Base-by-base conservation (phyloP, 1,140 invertebrate genomes). In the Harlomillsia oculata region DNA sequence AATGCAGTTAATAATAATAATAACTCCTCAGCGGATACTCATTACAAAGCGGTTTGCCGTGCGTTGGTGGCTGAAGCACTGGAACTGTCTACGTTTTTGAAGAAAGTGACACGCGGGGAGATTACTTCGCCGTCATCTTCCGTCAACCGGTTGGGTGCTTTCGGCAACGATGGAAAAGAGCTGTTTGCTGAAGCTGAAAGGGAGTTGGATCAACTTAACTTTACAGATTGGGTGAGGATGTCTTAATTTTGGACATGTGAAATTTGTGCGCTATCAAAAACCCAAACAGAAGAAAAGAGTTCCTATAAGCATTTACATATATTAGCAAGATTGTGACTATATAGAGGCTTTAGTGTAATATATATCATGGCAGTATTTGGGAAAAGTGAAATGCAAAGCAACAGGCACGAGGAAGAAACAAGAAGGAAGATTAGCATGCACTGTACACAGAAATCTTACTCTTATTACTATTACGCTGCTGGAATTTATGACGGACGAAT, bases 31-130 rank as follows among this genome's bases (percentile, higher is more conserved):
- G 81, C 85, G 0, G 85, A 87, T 67, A 76, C 78, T 39, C 90
- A 96, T 75, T 96, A 93, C 74, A 82, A 82, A 67, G 89, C 89
- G 44, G 89, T 96, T 36, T 90, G 91, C 70, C 77, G 89, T 51
- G 90, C 89, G 21, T 77, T 95, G 59, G 87, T 94, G 20, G 81
- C 87, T 2, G 92, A 97, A 74, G 85, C 87, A 14, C 72, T 89
- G 25, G 91, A 96, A 72, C 77, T 97, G 48, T 80, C 87, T 14
- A 82, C 85, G 21, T 96, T 96, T 77, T 75, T 97, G 46, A 82
- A 89, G 67, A 84, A 84, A 70, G 87, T 95, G 25, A 78, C 74
- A n/a, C n/a, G n/a, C n/a, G n/a, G n/a, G n/a, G n/a, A n/a, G n/a
- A n/a, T n/a, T n/a, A 18, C 70, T 72, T 53, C 74, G 71, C 40